These are phyloP conservation scores for Albula goreensis DNA, from an alignment of 2,113 vertebrate genomes.

Conservation along the genomic window DNA sequence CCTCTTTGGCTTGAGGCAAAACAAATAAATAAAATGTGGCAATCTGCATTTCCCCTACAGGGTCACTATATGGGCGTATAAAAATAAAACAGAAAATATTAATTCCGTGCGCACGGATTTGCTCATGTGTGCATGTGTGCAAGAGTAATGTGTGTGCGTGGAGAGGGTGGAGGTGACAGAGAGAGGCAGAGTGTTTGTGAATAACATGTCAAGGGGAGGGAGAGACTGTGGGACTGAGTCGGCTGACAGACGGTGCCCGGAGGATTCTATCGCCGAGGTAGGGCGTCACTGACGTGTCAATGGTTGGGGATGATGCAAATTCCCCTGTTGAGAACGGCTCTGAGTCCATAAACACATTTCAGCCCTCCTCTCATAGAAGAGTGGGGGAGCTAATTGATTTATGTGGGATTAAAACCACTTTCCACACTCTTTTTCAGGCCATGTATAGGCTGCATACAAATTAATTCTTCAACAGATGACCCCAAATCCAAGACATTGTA, in stretches of 20 bases:
- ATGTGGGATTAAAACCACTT: background rate
- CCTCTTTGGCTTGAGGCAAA: background rate
- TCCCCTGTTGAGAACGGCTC: background rate
- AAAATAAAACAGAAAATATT: background rate
- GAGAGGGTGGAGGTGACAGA: background rate
- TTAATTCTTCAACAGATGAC: conserved; percentile 3
- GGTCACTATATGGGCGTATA: background rate
- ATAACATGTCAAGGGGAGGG: background rate
- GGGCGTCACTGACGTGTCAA: background rate
- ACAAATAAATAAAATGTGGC: background rate
- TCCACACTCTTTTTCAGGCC: background rate
- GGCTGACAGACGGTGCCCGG: background rate
- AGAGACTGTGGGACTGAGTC: background rate
- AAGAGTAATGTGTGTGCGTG: background rate
- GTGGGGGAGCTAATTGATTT: background rate
- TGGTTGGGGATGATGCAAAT: background rate
- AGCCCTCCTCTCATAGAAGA: background rate
- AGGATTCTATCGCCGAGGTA: background rate
- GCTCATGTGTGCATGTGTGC: background rate
- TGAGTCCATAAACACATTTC: background rate
- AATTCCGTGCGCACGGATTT: background rate
- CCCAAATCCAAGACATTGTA: background rate
- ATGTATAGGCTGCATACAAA: background rate
- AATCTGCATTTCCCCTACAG: background rate
- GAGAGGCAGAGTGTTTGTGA: conserved; percentile 3